Conservation (phyloP, 2,113 vertebrate genomes). For the Pontoporia blainvillei region DNA sequence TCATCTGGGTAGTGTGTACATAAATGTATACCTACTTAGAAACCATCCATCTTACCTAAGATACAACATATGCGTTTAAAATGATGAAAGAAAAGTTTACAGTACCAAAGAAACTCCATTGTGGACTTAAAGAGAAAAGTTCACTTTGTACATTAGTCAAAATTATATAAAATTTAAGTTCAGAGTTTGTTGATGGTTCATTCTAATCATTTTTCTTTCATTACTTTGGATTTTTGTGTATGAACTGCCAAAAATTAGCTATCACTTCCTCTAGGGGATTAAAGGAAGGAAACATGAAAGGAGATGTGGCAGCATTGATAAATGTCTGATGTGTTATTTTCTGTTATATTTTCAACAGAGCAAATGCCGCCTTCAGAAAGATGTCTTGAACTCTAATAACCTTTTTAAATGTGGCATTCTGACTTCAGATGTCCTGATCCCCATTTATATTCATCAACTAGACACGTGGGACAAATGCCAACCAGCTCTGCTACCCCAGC, state of each 20-base stretch:
- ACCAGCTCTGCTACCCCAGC: background rate
- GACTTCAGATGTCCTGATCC: conserved; percentile 40
- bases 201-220: background rate
- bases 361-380: conserved; percentile 2
- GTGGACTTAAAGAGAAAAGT: background rate
- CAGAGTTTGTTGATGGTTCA: background rate
- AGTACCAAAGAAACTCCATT: background rate
- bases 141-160: background rate
- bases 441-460: conserved; percentile 30
- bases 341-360: background rate
- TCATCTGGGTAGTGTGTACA: background rate
- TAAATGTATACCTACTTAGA: background rate
- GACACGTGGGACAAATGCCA: conserved; percentile 36
- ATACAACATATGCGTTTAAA: background rate
- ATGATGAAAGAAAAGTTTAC: background rate
- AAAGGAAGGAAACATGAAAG: background rate
- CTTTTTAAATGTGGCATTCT: conserved; percentile 33
- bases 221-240: background rate
- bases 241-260: background rate
- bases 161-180: background rate
- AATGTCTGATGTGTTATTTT: background rate
- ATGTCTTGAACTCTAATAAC: conserved; percentile 4
- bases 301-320: background rate
- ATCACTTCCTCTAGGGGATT: background rate
- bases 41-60: background rate